These are phyloP conservation scores for Bombyx huttoni DNA, from an alignment of 2,888 invertebrate species.

Conservation along the genomic window DNA sequence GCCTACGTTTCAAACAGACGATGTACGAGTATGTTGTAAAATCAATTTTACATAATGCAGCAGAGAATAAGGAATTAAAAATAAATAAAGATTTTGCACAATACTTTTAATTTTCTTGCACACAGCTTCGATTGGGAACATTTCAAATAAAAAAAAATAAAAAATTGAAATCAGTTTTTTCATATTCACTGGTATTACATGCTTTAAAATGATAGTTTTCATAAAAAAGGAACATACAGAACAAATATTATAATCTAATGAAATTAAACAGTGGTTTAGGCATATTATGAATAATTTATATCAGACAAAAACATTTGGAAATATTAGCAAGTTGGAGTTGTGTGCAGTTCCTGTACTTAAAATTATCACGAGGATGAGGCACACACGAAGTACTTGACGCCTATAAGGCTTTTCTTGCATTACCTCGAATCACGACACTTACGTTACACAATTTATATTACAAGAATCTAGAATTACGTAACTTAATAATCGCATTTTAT, in stretches of 20 bases:
- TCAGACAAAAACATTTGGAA: background rate
- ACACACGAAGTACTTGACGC: slow-evolving; percentile 30
- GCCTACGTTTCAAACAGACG: too few species aligned
- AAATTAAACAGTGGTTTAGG: too few species aligned
- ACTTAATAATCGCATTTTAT: slow-evolving; percentile 66
- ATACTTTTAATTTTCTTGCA: slow-evolving; percentile 70
- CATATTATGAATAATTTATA: background rate
- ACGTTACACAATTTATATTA: slow-evolving; percentile 42
- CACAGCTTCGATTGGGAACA: slow-evolving; percentile 68
- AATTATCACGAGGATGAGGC: slow-evolving; percentile 55
- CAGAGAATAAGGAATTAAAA: background rate
- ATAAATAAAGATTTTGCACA: slow-evolving; percentile 34
- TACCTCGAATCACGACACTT: slow-evolving; percentile 27
- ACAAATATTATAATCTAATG: too few species aligned
- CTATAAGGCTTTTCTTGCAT: slow-evolving; percentile 20
- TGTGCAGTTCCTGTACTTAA: slow-evolving; percentile 57
- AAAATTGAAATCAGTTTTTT: background rate
- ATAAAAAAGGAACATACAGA: too few species aligned
- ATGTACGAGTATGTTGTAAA: background rate
- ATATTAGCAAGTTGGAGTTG: slow-evolving; percentile 14
- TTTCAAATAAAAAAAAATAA: slow-evolving; percentile 25
- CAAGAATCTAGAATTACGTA: slow-evolving; percentile 67
- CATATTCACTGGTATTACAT: background rate
- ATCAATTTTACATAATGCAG: background rate
- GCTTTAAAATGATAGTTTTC: background rate